These are phyloP conservation scores for Tretioscincus oriximinensis DNA, from an alignment of 2,113 vertebrate species.

Conservation along the genomic window DNA sequence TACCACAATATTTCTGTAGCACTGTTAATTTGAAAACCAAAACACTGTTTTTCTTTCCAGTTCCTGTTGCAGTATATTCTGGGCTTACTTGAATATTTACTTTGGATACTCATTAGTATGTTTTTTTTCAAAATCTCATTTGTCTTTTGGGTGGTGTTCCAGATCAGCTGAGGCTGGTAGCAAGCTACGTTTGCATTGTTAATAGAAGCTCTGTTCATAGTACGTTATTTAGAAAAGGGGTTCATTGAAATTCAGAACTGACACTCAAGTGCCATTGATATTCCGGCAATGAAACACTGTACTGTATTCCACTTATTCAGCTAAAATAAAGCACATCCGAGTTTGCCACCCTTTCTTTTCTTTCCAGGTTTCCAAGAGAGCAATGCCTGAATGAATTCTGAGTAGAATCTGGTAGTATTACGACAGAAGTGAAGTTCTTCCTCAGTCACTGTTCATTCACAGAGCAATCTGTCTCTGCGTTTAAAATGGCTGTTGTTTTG, in stretches of 20 bases:
- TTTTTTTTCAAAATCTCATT: background rate
- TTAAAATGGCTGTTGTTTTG: background rate
- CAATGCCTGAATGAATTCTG: background rate
- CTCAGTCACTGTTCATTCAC: background rate
- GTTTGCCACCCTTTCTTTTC: background rate
- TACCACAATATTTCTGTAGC: background rate
- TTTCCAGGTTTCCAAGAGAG: background rate
- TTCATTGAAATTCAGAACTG: conserved; percentile 1
- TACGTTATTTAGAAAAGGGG: background rate
- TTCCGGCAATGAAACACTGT: background rate
- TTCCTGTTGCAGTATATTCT: background rate
- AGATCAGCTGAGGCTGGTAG: background rate
- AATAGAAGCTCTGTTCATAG: background rate
- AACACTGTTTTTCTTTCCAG: background rate
- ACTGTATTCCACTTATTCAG: background rate
- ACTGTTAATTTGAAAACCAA: background rate
- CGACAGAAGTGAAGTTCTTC: background rate
- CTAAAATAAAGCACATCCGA: background rate
- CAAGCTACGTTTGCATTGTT: background rate
- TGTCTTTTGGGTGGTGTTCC: background rate
- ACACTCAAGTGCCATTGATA: background rate
- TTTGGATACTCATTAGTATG: background rate
- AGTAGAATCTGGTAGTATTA: background rate
- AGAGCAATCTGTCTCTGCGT: too few species aligned
- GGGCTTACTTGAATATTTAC: background rate